These are phyloP conservation scores for Acronicta leporina DNA, from an alignment of 2,888 invertebrate species.

Conservation along the genomic window DNA sequence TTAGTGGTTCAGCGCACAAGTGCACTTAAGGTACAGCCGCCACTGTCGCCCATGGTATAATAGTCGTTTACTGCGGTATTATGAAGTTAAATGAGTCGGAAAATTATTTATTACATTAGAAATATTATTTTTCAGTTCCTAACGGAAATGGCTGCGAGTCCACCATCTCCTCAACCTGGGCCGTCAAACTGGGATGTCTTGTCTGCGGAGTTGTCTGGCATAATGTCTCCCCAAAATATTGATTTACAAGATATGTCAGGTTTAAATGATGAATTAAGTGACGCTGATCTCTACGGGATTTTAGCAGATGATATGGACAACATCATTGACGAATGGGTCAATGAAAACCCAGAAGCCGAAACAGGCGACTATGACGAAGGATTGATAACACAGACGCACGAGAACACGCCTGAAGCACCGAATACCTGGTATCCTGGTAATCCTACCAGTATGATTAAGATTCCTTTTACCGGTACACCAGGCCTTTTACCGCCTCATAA, in stretches of 20 bases:
- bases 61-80: conserved; percentile 7
- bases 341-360: conserved; percentile 33
- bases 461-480: conserved; percentile 20
- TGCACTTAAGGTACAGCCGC: conserved; percentile 9
- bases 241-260: conserved; percentile 27
- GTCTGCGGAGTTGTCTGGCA: conserved; percentile 25
- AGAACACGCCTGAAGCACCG: conserved; percentile 30
- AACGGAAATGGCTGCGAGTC: conserved; percentile 16
- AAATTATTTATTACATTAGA: conserved; percentile 1
- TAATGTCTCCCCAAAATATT: conserved; percentile 29
- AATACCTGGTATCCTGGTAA: conserved; percentile 16
- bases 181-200: conserved; percentile 16
- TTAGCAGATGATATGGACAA: conserved; percentile 7
- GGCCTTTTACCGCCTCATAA: conserved; percentile 22
- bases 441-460: conserved; percentile 10
- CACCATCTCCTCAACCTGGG: conserved; percentile 8
- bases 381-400: conserved; percentile 22
- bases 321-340: conserved; percentile 31
- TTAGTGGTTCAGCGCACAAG: conserved; percentile 9
- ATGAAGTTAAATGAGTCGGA: conserved; percentile 6
- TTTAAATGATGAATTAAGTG: conserved; percentile 15
- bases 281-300: conserved; percentile 1
- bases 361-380: conserved; percentile 20
- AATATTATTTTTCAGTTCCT: background rate
- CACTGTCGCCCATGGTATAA: conserved; percentile 8